A percentile compares a stretch with the other conserved stretches of the same genome.
Evolutionary conservation across 2,888 invertebrate genomes (phyloP).

Genomic region (Gerris lacustris): DNA sequence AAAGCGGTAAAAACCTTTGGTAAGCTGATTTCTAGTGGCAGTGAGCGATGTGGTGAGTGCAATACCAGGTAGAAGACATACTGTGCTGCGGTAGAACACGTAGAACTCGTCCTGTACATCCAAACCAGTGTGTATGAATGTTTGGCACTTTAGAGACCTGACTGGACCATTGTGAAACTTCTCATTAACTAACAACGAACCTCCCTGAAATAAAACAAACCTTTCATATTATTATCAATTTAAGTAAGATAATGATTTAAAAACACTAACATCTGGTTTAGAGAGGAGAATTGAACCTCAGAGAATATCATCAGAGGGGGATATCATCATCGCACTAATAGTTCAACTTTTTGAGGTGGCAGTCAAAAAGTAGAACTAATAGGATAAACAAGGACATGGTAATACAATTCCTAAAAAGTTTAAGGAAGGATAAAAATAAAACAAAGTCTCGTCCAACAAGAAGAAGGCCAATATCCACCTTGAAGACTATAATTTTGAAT

Average conservation of each 20-base stretch:
- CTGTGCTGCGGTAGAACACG: constrained; percentile 56
- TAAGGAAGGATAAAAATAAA: too few relatives aligned
- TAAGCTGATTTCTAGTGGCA: constrained; percentile 64
- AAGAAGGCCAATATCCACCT: too few relatives aligned
- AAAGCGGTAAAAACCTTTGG: constrained; percentile 47
- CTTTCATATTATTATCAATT: not conserved
- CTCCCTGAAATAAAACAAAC: constrained; percentile 43
- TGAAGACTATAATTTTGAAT: too few relatives aligned
- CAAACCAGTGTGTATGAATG: constrained; percentile 40
- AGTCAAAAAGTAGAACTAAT: too few relatives aligned
- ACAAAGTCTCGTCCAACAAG: too few relatives aligned
- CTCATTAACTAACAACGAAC: constrained; percentile 67
- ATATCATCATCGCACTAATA: too few relatives aligned
- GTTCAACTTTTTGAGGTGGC: too few relatives aligned
- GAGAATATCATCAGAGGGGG: too few relatives aligned
- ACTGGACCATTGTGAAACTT: constrained; percentile 73
- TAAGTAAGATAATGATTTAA: not conserved
- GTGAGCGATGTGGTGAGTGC: constrained; percentile 67
- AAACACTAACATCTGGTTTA: not conserved
- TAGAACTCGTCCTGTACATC: constrained; percentile 55
- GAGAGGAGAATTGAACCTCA: too few relatives aligned
- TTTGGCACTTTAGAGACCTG: constrained; percentile 64
- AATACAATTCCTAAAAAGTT: too few relatives aligned
- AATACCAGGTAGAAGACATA: constrained; percentile 62
- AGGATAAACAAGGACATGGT: too few relatives aligned